These are phyloP conservation scores for Drosophila nikananu DNA, from an alignment of 1,140 invertebrate genomes.

Conservation along the genomic window DNA sequence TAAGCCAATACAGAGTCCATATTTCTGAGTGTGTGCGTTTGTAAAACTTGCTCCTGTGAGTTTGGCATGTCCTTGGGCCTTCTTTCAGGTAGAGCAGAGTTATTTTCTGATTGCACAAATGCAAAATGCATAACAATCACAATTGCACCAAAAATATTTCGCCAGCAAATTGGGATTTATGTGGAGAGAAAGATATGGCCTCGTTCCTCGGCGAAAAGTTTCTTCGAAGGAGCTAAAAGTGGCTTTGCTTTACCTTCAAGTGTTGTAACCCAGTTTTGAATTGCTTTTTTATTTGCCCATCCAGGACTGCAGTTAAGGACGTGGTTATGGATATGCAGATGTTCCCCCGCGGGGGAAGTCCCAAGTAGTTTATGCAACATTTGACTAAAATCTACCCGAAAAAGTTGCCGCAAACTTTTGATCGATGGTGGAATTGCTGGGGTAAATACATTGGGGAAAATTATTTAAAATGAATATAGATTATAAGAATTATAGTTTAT, in stretches of 20 bases:
- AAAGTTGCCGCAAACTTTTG: constrained; percentile 49
- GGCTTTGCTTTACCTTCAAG: constrained; percentile 43
- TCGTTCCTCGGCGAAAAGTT: constrained; percentile 49
- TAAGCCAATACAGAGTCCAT: constrained; percentile 24
- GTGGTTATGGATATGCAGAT: constrained; percentile 48
- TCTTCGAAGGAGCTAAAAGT: constrained; percentile 24
- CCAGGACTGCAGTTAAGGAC: constrained; percentile 44
- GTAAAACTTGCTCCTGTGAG: constrained; percentile 66
- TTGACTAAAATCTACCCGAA: constrained; percentile 46
- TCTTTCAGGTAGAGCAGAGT: constrained; percentile 24
- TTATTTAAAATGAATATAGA: neutral
- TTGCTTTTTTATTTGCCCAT: constrained; percentile 80
- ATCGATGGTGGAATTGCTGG: constrained; percentile 25
- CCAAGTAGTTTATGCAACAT: constrained; percentile 69
- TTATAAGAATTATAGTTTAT: neutral
- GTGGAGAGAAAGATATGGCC: constrained; percentile 49
- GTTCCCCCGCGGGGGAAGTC: constrained; percentile 23
- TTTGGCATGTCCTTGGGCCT: constrained; percentile 64
- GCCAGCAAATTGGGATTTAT: constrained; percentile 79
- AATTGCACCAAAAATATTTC: constrained; percentile 79
- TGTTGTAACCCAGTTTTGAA: constrained; percentile 72
- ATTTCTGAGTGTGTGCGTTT: neutral
- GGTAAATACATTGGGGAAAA: neutral
- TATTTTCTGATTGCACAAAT: constrained; percentile 74
- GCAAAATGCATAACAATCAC: constrained; percentile 82